Evolutionary conservation across 2,113 vertebrate genomes (phyloP), one percentile per base, ranked within the genome.

Genomic region (Garra rufa): DNA sequence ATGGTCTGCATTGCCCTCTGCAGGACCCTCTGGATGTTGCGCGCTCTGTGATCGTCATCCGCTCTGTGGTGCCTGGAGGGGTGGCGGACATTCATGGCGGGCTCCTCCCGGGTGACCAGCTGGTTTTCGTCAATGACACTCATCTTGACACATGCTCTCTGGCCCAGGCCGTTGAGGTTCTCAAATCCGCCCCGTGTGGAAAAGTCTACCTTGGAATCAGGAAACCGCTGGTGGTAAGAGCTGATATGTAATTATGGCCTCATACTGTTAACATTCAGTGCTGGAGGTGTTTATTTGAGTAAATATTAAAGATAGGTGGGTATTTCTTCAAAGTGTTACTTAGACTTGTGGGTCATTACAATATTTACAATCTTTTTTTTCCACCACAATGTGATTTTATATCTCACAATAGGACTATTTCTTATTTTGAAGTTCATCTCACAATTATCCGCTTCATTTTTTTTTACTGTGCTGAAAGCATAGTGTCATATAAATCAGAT

Each of bases 11-110:
- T 86, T 92, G 92, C 92, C 92, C 91, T 92, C 95, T 90, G 74
- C 90, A 99, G 98, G 97, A 99, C 88, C 98, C 98, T 4, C 76
- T 98, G 84, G 97, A 99, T 76, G 89, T 96, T 0, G 87, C 94
- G 3, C 92, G 94, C 48, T 96, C 96, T 38, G 97, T 98, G 90
- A 97, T 98, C 82, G 97, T 99, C 87, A 95, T 99, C 85, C 97
- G 97, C 8, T 98, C 97, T 2, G 89, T 99, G 93, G 96, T 98
- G 59, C 88, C 94, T 0, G 95, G 95, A 0, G 94, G 98, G 1
- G 94, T 96, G 1, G 98, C 97, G 0, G 96, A 99, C 84, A 91
- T 78, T 14, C 87, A 94, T 0, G 95, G 97, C 0, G 91, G 92
- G 24, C 86, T 99, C 0, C 82, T 97, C 11, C 97, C 98, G 0